Conservation (phyloP, 2,113 vertebrate species). For the Thalassoma bifasciatum region DNA sequence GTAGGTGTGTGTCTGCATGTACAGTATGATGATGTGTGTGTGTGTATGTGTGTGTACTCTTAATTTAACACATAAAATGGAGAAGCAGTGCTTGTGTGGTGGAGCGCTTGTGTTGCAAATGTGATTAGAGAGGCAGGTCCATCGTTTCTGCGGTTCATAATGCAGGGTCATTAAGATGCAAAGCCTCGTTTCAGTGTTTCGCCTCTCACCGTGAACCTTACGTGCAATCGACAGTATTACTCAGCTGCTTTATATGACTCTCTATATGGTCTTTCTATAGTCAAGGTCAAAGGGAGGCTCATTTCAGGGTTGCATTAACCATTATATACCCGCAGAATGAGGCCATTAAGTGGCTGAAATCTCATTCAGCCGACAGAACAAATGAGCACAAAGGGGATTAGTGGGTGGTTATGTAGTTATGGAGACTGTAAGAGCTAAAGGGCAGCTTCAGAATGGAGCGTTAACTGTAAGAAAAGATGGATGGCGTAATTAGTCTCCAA, state of each 20-base stretch:
- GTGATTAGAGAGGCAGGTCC: constrained; percentile 50
- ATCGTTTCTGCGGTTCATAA: constrained; percentile 12
- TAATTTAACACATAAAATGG: constrained; percentile 4
- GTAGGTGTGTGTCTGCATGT: constrained; percentile 10
- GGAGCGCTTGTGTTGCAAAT: constrained; percentile 43
- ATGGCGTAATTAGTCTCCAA: no score
- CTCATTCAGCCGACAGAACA: neutral
- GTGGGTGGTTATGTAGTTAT: no score
- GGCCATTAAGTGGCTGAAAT: constrained; percentile 14
- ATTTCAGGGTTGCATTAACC: neutral
- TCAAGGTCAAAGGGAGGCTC: constrained; percentile 13
- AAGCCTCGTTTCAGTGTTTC: neutral
- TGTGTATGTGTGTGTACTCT: neutral
- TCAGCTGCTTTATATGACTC: neutral
- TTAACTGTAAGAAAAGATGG: no score
- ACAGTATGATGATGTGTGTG: constrained; percentile 1
- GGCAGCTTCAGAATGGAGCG: no score
- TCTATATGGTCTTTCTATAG: constrained; percentile 5
- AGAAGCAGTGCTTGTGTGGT: constrained; percentile 7
- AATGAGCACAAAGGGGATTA: neutral
- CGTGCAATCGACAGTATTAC: neutral
- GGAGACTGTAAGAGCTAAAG: no score
- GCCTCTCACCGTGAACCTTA: constrained; percentile 14
- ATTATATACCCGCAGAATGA: constrained; percentile 3
- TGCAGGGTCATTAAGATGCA: constrained; percentile 28